phyloP scores from a whole-genome alignment of 2,797 vertebrate genomes.

The Sphenopsis melanotis region DNA sequence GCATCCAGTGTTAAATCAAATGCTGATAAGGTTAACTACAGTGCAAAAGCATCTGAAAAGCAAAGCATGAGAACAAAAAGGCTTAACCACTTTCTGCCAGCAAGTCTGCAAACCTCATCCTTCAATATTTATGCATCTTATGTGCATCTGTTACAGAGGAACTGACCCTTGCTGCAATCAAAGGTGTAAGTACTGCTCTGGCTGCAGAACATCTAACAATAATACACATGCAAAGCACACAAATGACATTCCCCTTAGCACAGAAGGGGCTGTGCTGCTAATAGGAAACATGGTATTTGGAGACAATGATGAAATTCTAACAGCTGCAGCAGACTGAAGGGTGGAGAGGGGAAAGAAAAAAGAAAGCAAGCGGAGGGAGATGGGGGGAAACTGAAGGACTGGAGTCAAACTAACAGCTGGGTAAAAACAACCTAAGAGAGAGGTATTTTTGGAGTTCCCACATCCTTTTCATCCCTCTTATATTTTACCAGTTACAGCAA shows the following conservation, averaged over 20 bases:
- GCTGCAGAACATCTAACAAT: neutral
- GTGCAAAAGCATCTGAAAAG: neutral
- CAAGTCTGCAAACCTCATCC: neutral
- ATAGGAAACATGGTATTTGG: neutral
- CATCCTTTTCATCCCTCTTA: neutral
- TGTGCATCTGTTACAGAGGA: neutral
- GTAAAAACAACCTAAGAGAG: neutral
- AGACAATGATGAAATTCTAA: slow-evolving; percentile 42
- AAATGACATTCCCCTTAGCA: neutral
- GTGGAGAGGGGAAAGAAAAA: neutral
- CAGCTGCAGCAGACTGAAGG: slow-evolving; percentile 31
- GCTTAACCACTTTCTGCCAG: neutral
- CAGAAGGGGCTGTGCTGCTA: neutral
- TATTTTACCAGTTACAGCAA: neutral
- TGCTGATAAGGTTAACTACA: neutral
- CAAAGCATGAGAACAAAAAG: neutral
- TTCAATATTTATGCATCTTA: neutral
- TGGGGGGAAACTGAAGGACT: neutral
- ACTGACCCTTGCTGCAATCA: neutral
- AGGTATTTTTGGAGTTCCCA: slow-evolving; percentile 3
- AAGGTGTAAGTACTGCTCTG: neutral
- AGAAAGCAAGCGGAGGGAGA: neutral
- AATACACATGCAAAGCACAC: neutral
- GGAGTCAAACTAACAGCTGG: slow-evolving; percentile 44
- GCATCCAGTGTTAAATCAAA: neutral